Conservation (phyloP, 2,797 vertebrate genomes). For the Meriones psammophilus region DNA sequence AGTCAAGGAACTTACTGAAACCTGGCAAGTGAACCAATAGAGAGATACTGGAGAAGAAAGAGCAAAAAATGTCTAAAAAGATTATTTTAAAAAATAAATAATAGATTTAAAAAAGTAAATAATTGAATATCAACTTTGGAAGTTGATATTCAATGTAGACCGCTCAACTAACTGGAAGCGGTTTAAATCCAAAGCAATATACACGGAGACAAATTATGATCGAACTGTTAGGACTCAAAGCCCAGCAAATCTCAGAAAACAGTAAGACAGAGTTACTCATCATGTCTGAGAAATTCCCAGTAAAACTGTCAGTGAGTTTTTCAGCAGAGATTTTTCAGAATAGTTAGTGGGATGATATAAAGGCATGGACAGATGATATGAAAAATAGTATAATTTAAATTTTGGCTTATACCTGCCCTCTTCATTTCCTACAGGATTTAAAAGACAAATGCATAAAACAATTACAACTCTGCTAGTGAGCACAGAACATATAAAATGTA, state of each 20-base stretch:
- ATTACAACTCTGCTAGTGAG: background rate
- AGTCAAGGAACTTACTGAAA: background rate
- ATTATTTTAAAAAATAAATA: background rate
- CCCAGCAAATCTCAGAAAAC: background rate
- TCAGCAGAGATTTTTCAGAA: background rate
- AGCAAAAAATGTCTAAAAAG: background rate
- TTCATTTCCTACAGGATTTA: background rate
- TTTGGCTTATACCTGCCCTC: background rate
- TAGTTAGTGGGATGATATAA: background rate
- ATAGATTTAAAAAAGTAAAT: background rate
- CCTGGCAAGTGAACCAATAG: background rate
- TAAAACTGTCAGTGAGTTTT: background rate
- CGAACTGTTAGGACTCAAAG: background rate
- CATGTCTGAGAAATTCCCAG: background rate
- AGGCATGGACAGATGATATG: background rate
- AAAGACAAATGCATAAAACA: background rate
- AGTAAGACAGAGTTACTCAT: background rate
- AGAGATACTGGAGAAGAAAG: background rate
- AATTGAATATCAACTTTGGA: background rate
- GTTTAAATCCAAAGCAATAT: background rate
- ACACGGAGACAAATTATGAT: background rate
- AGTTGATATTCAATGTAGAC: background rate
- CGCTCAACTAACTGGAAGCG: background rate
- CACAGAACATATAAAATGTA: background rate
- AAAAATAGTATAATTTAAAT: background rate